Conservation (phyloP, 2,113 vertebrate genomes). For the Charadrius vociferus region DNA sequence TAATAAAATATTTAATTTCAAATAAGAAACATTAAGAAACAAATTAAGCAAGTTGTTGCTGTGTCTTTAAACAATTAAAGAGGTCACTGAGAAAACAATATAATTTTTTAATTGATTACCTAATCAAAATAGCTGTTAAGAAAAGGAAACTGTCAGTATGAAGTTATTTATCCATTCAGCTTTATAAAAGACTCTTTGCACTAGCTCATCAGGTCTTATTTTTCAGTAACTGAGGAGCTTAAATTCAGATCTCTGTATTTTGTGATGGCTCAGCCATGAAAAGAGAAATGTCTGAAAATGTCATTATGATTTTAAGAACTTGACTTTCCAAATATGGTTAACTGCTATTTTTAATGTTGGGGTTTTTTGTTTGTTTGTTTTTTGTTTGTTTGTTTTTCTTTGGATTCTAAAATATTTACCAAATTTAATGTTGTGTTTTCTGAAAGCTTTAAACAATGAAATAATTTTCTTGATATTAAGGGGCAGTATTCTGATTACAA, state of each 20-base stretch:
- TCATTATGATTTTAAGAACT: background rate
- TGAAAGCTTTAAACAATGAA: background rate
- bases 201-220: background rate
- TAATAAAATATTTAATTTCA: background rate
- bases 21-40: background rate
- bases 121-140: background rate
- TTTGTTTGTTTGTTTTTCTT: background rate
- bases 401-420: background rate
- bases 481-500: background rate
- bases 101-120: background rate
- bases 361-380: background rate
- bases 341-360: accelerated
- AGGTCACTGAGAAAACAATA: background rate
- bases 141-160: background rate
- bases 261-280: background rate
- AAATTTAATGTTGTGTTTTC: background rate
- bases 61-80: background rate
- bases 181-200: background rate
- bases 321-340: background rate
- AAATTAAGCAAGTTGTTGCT: background rate
- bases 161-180: background rate
- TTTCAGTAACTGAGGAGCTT: background rate
- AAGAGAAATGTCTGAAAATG: background rate
- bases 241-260: background rate
- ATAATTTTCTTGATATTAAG: background rate